phyloP scores from a whole-genome alignment of 2,888 invertebrate genomes.

The Diarsia mendica region DNA sequence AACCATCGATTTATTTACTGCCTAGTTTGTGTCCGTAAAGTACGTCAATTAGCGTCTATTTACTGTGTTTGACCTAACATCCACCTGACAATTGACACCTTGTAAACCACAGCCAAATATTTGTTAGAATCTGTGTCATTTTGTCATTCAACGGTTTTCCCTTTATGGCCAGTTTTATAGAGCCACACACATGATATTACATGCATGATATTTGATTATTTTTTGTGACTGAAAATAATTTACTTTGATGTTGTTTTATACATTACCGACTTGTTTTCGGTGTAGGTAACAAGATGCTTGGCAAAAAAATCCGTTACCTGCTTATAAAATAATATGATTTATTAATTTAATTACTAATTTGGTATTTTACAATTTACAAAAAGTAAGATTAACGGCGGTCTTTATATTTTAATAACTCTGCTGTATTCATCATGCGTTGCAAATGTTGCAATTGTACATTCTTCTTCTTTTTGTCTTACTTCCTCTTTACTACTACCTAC shows the following conservation, averaged over 20 bases:
- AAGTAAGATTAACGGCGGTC: too few relatives aligned
- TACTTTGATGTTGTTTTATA: background rate
- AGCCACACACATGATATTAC: too few relatives aligned
- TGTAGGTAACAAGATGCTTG: constrained; percentile 10
- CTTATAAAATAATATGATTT: background rate
- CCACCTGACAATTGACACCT: constrained; percentile 25
- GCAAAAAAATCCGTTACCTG: background rate
- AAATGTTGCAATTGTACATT: too few relatives aligned
- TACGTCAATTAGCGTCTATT: constrained; percentile 15
- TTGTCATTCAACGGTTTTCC: constrained; percentile 4
- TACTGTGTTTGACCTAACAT: constrained; percentile 38
- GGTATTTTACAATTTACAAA: background rate
- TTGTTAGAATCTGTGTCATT: constrained; percentile 17
- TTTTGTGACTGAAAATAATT: background rate
- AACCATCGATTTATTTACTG: background rate
- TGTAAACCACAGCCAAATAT: constrained; percentile 25
- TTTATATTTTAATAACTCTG: background rate
- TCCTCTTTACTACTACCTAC: too few relatives aligned
- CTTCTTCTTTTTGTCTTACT: too few relatives aligned
- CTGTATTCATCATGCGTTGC: too few relatives aligned
- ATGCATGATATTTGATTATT: background rate
- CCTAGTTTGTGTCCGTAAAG: constrained; percentile 4
- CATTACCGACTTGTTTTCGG: background rate
- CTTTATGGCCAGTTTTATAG: background rate
- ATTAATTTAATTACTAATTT: background rate